phyloP scores from a whole-genome alignment of 1,140 invertebrate species.

The Pseudachorutes palmiensis region DNA sequence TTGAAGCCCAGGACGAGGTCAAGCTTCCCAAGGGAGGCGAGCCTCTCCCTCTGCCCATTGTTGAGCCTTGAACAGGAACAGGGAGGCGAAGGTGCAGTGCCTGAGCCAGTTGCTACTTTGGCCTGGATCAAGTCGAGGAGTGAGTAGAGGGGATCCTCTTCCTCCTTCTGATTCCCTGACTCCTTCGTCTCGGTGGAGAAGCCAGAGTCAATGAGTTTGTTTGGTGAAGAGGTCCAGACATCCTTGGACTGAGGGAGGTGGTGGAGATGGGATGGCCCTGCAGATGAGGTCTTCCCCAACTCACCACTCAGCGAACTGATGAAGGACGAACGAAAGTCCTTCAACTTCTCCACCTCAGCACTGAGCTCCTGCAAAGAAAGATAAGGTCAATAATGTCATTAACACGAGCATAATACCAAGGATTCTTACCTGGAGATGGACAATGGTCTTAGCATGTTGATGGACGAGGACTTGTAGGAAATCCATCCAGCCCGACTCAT shows the following conservation, averaged over 20 bases:
- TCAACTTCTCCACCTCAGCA: constrained; percentile 15
- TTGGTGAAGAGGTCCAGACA: constrained; percentile 14
- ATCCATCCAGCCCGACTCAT: constrained; percentile 34
- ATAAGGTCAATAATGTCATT: background rate
- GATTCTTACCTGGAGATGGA: constrained; percentile 32
- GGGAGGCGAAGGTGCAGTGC: background rate
- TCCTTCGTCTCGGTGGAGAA: constrained; percentile 36
- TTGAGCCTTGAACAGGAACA: background rate
- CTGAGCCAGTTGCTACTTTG: constrained; percentile 26
- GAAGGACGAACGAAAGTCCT: constrained; percentile 13
- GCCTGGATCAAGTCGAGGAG: constrained; percentile 34
- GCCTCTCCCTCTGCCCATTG: constrained; percentile 8
- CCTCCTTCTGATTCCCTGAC: constrained; percentile 26
- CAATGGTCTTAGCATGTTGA: constrained; percentile 38
- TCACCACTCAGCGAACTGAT: constrained; percentile 6
- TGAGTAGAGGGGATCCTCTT: constrained; percentile 37
- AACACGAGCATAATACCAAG: background rate
- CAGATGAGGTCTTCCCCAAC: constrained; percentile 7
- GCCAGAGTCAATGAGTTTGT: constrained; percentile 30
- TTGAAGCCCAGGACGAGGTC: constrained; percentile 26
- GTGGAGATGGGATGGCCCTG: constrained; percentile 14
- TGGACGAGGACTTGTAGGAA: constrained; percentile 38
- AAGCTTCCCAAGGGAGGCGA: constrained; percentile 23
- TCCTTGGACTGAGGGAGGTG: constrained; percentile 6
- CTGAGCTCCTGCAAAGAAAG: constrained; percentile 4